These are phyloP conservation scores for Ennomos fuscantarius DNA, from an alignment of 2,888 invertebrate species.

Conservation along the genomic window DNA sequence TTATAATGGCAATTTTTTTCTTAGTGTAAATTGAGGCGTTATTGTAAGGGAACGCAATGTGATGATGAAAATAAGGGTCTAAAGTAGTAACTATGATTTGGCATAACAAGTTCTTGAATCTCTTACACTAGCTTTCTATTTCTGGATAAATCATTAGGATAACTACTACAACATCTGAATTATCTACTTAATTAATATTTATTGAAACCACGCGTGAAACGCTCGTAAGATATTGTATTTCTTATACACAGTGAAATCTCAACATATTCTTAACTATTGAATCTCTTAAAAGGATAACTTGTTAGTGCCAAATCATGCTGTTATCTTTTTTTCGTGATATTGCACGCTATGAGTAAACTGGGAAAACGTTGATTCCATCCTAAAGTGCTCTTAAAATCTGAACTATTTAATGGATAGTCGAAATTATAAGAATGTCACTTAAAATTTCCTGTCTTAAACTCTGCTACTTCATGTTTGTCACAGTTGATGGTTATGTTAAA, in stretches of 20 bases:
- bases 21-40: slow-evolving; percentile 42
- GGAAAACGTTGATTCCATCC: slow-evolving; percentile 81
- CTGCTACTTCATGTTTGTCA: slow-evolving; percentile 64
- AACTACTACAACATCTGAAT: too few species aligned
- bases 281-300: slow-evolving; percentile 47
- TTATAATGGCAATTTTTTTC: slow-evolving; percentile 37
- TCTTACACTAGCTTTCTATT: slow-evolving; percentile 28
- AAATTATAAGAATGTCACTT: slow-evolving; percentile 54
- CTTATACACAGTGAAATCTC: slow-evolving; percentile 12
- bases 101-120: slow-evolving; percentile 64
- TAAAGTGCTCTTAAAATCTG: slow-evolving; percentile 82
- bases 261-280: slow-evolving; percentile 29
- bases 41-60: slow-evolving; percentile 78
- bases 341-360: slow-evolving; percentile 70
- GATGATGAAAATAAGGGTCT: slow-evolving; percentile 80
- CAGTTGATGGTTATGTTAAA: slow-evolving; percentile 73
- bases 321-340: slow-evolving; percentile 62
- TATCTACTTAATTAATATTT: too few species aligned
- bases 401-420: slow-evolving; percentile 69
- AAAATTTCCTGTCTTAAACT: slow-evolving; percentile 53
- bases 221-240: not conserved
- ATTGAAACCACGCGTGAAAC: too few species aligned
- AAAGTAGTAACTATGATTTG: slow-evolving; percentile 73
- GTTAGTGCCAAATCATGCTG: slow-evolving; percentile 60
- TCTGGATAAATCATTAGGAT: too few species aligned